Percentiles rank a stretch among this genome's conserved stretches.
Conservation (phyloP, 1,140 invertebrate species). For the Atta cephalotes region DNA sequence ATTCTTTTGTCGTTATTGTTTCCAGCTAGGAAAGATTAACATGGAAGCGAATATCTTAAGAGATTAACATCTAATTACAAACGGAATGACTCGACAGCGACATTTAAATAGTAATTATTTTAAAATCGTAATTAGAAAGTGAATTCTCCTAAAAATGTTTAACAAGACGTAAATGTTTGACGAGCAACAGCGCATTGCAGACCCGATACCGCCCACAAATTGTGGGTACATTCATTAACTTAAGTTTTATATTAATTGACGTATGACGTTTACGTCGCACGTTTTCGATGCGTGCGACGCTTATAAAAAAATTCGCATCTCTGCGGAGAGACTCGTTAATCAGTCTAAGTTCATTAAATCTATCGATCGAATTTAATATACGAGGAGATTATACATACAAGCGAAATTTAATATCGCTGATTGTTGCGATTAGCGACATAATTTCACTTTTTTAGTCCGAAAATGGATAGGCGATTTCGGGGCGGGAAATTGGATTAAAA, state of each 20-base stretch:
- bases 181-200: background rate
- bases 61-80: background rate
- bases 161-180: background rate
- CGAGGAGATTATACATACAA: background rate
- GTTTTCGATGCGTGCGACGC: background rate
- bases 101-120: background rate
- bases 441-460: conserved; percentile 20
- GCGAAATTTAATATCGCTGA: conserved; percentile 9
- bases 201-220: background rate
- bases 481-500: background rate
- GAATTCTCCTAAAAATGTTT: background rate
- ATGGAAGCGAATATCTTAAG: background rate
- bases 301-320: conserved; percentile 23
- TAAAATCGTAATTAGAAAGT: background rate
- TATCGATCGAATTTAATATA: conserved; percentile 28
- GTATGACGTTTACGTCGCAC: background rate
- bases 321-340: conserved; percentile 19
- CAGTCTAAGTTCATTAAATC: conserved; percentile 43
- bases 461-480: conserved; percentile 6
- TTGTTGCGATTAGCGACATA: background rate
- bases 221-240: conserved; percentile 1
- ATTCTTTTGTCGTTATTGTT: background rate
- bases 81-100: background rate
- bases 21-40: background rate
- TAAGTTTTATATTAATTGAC: conserved; percentile 47